Evolutionary conservation across 2,797 vertebrate genomes (phyloP).

Genomic region (Esox masquinongy): DNA sequence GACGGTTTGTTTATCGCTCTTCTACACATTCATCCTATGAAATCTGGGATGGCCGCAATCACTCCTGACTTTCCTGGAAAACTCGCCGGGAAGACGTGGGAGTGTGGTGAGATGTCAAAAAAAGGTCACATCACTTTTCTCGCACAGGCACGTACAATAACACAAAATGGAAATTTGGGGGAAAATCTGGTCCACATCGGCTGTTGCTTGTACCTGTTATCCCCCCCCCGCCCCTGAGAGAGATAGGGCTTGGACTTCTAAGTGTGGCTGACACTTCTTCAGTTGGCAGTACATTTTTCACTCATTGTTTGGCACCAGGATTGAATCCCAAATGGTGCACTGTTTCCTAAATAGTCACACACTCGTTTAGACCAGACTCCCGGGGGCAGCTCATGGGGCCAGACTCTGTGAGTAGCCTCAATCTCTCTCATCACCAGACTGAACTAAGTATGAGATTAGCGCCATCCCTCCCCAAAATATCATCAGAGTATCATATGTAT

Average conservation of each 20-base stretch:
- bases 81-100: not conserved
- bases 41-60: slow-evolving; percentile 9
- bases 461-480: too few species aligned
- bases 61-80: slow-evolving; percentile 5
- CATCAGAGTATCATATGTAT: slow-evolving; percentile 37
- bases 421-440: not conserved
- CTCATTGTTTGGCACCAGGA: slow-evolving; percentile 7
- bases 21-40: slow-evolving; percentile 35
- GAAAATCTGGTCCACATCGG: slow-evolving; percentile 1
- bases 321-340: not conserved
- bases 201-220: not conserved
- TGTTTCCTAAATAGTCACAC: not conserved
- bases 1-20: slow-evolving; percentile 52
- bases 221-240: slow-evolving; percentile 20
- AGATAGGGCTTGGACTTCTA: not conserved
- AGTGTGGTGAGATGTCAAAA: not conserved
- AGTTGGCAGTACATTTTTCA: slow-evolving; percentile 4
- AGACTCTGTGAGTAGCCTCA: not conserved
- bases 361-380: not conserved
- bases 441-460: slow-evolving; percentile 5
- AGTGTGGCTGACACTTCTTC: slow-evolving; percentile 5
- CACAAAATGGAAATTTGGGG: not conserved
- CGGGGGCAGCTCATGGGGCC: not conserved
- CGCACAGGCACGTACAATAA: not conserved
- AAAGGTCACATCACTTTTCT: not conserved